These are phyloP conservation scores for Cyanoliseus patagonus DNA, from an alignment of 2,113 vertebrate species.

Conservation along the genomic window DNA sequence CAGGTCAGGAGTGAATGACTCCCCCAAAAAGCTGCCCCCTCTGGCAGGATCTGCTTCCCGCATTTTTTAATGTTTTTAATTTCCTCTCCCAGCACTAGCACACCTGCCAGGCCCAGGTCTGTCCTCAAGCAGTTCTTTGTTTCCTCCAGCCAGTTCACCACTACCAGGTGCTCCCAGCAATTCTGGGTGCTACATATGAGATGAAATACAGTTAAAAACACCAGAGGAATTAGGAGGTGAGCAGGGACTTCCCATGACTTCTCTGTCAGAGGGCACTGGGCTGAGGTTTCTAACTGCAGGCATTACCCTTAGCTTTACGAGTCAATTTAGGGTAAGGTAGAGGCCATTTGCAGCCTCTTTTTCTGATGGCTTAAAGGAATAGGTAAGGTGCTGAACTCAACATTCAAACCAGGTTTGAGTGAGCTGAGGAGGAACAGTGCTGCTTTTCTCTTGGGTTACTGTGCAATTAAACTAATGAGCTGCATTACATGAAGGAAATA, in stretches of 20 bases:
- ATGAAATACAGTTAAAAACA: background rate
- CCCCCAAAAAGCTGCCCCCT: rapidly evolving
- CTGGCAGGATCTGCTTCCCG: background rate
- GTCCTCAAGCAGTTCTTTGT: background rate
- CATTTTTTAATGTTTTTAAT: background rate
- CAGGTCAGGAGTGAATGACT: background rate
- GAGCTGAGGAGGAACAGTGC: background rate
- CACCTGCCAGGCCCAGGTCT: background rate
- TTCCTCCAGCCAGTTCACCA: background rate
- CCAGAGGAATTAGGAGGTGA: background rate
- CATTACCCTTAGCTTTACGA: background rate
- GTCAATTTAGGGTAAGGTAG: background rate
- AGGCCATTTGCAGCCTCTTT: background rate
- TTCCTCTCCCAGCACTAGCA: background rate
- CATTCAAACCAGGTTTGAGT: background rate
- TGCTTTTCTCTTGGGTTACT: background rate
- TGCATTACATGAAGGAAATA: background rate
- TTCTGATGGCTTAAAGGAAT: background rate
- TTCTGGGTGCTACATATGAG: rapidly evolving
- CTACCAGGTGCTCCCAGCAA: background rate
- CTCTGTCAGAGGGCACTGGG: background rate
- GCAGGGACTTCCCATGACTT: background rate
- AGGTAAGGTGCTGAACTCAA: background rate
- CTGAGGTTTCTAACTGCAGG: rapidly evolving
- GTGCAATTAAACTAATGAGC: background rate